A percentile compares a stretch with the other conserved stretches of the same genome.
Conservation (phyloP, 2,113 vertebrate species). For the Prunella fulvescens region DNA sequence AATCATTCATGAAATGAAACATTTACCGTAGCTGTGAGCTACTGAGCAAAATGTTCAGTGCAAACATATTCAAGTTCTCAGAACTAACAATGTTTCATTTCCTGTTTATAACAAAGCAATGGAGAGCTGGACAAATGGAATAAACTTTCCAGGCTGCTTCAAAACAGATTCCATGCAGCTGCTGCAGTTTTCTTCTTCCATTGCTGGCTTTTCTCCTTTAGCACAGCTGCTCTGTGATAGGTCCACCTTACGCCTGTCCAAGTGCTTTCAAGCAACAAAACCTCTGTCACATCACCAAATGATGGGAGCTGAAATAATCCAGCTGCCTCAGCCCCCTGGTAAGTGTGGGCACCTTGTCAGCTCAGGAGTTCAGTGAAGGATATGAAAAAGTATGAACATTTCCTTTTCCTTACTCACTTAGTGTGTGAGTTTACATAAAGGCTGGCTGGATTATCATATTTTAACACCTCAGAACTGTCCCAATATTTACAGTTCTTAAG, state of each 20-base stretch:
- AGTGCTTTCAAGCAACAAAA: background rate
- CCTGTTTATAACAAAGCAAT: background rate
- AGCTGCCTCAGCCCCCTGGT: background rate
- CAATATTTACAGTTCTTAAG: background rate
- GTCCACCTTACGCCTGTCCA: background rate
- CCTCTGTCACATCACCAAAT: background rate
- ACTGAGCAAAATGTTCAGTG: conserved; percentile 37
- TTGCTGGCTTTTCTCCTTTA: background rate
- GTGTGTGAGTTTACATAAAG: background rate
- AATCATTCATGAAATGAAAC: conserved; percentile 33
- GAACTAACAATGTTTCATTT: conserved; percentile 31
- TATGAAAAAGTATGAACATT: background rate
- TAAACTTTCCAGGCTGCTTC: background rate
- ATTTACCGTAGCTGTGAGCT: background rate
- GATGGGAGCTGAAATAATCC: background rate
- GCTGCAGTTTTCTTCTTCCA: background rate
- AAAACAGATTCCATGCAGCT: background rate
- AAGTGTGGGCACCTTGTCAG: background rate
- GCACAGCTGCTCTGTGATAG: background rate
- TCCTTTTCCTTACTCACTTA: background rate
- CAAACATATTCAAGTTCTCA: background rate
- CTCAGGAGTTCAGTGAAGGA: background rate
- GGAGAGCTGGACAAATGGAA: background rate
- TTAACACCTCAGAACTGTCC: background rate
- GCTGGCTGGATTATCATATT: background rate